phyloP scores from a whole-genome alignment of 2,797 vertebrate species.

The Enteromius thamalakanensis region DNA sequence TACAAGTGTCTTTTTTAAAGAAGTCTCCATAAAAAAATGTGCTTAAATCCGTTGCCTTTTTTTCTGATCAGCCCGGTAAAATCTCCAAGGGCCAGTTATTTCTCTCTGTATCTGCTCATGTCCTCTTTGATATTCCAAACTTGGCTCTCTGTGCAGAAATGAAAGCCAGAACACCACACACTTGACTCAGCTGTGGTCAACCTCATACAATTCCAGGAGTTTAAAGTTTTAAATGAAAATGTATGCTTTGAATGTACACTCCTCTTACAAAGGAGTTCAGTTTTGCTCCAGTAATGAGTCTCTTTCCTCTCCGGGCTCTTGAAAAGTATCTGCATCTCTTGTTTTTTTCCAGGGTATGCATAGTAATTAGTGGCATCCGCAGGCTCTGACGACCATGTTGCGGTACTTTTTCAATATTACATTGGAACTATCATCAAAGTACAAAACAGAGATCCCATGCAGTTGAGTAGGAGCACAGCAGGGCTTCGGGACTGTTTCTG shows the following conservation, averaged over 20 bases:
- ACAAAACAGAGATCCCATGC: conserved; percentile 97
- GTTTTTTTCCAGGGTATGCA: background rate
- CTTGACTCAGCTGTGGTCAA: conserved; percentile 8
- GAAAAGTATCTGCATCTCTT: conserved; percentile 31
- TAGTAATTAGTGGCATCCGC: conserved; percentile 90
- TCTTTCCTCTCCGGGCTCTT: conserved; percentile 26
- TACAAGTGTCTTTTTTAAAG: background rate
- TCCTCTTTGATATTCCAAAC: conserved; percentile 35
- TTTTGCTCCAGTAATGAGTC: conserved; percentile 48
- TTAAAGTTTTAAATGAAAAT: conserved; percentile 22
- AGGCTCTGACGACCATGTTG: conserved; percentile 98
- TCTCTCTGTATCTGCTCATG: background rate
- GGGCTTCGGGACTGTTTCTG: conserved; percentile 93
- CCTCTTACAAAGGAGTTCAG: conserved; percentile 25
- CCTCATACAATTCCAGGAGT: conserved; percentile 2
- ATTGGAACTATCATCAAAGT: conserved; percentile 98
- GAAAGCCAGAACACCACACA: conserved; percentile 20
- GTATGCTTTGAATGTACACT: conserved; percentile 11
- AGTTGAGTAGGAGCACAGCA: conserved; percentile 98
- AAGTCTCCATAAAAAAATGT: background rate
- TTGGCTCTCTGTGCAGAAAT: conserved; percentile 26
- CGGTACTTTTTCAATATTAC: conserved; percentile 99
- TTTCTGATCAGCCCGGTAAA: conserved; percentile 20
- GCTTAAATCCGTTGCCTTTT: conserved; percentile 10
- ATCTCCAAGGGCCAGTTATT: background rate